Evolutionary conservation across 2,113 vertebrate species (phyloP).

Genomic region (Pachycephala philippinensis): DNA sequence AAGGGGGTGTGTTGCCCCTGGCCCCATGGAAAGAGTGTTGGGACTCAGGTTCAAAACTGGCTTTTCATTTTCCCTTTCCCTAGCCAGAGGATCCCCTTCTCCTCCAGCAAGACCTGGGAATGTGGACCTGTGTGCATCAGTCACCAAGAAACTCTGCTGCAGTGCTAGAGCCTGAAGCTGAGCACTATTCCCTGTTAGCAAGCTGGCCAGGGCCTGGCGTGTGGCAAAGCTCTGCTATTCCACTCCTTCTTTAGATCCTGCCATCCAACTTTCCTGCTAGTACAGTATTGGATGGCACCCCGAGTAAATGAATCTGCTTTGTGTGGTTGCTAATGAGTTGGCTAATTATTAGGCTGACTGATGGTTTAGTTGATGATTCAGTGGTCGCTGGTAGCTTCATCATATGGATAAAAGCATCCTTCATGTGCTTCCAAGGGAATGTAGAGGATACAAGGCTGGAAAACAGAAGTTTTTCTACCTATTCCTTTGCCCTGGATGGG

Average conservation of each 20-base stretch:
- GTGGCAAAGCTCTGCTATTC: background rate
- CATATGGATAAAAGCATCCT: background rate
- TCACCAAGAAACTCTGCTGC: background rate
- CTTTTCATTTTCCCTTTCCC: background rate
- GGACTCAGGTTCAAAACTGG: background rate
- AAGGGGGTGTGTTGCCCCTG: background rate
- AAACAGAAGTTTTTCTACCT: background rate
- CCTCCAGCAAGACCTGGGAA: background rate
- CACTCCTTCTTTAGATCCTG: background rate
- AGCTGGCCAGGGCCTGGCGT: rapidly evolving
- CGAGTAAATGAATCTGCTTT: constrained; percentile 35
- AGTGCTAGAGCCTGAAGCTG: background rate
- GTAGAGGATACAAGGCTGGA: background rate
- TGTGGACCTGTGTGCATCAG: background rate
- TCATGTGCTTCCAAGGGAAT: background rate
- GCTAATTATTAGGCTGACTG: constrained; percentile 58
- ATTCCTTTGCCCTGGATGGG: background rate
- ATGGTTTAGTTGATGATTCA: constrained; percentile 49
- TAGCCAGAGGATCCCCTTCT: background rate
- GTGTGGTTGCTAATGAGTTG: constrained; percentile 51
- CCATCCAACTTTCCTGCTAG: background rate
- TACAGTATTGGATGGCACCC: background rate
- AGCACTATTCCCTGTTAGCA: background rate
- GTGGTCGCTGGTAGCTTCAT: constrained; percentile 31
- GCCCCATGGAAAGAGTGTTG: background rate